phyloP scores from a whole-genome alignment of 2,888 invertebrate genomes.

The Apocheima hispidaria region DNA sequence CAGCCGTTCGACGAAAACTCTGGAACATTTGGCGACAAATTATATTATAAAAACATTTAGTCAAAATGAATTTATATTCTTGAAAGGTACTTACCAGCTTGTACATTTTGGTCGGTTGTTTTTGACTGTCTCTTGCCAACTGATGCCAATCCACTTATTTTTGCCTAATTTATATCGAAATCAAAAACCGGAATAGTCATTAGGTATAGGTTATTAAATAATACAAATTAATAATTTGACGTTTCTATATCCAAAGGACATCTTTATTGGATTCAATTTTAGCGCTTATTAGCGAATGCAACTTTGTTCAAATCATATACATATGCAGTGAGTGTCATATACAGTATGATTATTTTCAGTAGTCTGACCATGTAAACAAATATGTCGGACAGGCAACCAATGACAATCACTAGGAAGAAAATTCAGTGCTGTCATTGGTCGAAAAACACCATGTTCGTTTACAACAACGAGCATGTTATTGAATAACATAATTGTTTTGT shows the following conservation, averaged over 20 bases:
- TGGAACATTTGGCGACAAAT: not conserved
- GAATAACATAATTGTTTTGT: no score
- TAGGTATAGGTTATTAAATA: constrained; percentile 10
- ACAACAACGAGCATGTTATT: no score
- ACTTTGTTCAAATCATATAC: no score
- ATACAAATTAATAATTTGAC: constrained; percentile 13
- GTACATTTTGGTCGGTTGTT: constrained; percentile 53
- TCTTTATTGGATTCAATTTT: constrained; percentile 12
- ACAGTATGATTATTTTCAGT: no score
- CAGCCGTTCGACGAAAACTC: not conserved
- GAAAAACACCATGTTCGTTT: no score
- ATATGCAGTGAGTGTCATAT: no score
- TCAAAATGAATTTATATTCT: not conserved
- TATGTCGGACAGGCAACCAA: no score
- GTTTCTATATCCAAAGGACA: constrained; percentile 4
- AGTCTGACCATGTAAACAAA: no score
- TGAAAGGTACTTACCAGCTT: constrained; percentile 54
- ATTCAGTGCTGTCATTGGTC: no score
- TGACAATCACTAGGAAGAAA: no score
- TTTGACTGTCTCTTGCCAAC: constrained; percentile 42
- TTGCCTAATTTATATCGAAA: constrained; percentile 38
- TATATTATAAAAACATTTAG: not conserved
- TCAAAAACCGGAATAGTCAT: constrained; percentile 35
- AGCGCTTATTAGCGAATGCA: constrained; percentile 9
- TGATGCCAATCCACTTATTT: constrained; percentile 35